These are phyloP conservation scores for Dioctria linearis DNA, from an alignment of 2,888 invertebrate genomes.

Conservation along the genomic window DNA sequence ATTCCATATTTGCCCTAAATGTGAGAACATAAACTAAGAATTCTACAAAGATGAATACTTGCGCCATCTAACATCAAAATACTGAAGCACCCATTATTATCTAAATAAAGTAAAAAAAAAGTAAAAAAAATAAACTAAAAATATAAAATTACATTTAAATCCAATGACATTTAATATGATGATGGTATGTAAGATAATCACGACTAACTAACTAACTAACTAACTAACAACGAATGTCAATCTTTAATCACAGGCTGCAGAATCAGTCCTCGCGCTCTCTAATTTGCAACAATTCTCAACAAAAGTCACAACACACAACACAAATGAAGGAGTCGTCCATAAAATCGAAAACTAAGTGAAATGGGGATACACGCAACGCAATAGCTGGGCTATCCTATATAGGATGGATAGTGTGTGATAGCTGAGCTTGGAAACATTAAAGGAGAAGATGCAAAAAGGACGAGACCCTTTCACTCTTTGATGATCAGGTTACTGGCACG, in stretches of 20 bases:
- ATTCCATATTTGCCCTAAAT: too few species aligned
- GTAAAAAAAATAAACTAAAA: too few species aligned
- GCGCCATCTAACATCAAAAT: too few species aligned
- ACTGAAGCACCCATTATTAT: too few species aligned
- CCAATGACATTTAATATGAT: too few species aligned
- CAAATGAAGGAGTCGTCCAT: slow-evolving; percentile 27
- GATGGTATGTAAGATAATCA: too few species aligned
- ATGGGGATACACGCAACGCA: slow-evolving; percentile 32
- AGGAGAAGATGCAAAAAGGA: slow-evolving; percentile 38
- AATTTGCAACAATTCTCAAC: slow-evolving; percentile 39
- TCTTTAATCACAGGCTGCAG: slow-evolving; percentile 39
- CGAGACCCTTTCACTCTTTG: slow-evolving; percentile 55
- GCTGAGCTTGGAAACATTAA: not conserved
- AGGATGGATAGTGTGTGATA: too few species aligned
- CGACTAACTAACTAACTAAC: too few species aligned
- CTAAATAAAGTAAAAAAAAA: too few species aligned
- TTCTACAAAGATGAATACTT: too few species aligned
- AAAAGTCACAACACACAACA: slow-evolving; percentile 12
- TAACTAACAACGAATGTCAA: not conserved
- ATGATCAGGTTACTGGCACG: slow-evolving; percentile 59
- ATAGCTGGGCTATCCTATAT: not conserved
- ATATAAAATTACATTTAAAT: too few species aligned
- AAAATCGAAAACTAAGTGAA: not conserved
- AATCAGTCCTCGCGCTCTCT: slow-evolving; percentile 8
- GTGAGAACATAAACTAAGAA: too few species aligned